A percentile compares a stretch with the other conserved stretches of the same genome.
Conservation (phyloP, 1,140 invertebrate genomes). For the Augochlora pura region DNA sequence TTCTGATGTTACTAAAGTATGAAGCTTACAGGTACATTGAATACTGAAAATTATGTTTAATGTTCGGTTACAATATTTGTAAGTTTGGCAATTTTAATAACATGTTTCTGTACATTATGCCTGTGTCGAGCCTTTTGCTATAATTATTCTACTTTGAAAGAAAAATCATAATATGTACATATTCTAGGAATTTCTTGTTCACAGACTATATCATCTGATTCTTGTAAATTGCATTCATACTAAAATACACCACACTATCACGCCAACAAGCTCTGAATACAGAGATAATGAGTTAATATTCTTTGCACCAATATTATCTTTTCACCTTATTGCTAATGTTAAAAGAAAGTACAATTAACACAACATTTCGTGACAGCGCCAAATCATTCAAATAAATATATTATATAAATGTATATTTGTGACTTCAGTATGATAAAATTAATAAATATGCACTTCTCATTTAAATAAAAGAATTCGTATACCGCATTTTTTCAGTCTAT, state of each 20-base stretch:
- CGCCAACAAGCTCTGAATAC: conserved; percentile 2
- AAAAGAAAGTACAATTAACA: background rate
- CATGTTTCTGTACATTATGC: conserved; percentile 7
- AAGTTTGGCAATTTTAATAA: conserved; percentile 40
- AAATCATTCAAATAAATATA: conserved; percentile 18
- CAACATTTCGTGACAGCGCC: conserved; percentile 2
- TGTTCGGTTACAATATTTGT: conserved; percentile 60
- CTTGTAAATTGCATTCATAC: conserved; percentile 16
- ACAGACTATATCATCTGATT: conserved; percentile 7
- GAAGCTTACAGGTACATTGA: conserved; percentile 14
- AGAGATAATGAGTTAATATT: background rate
- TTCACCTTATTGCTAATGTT: conserved; percentile 13
- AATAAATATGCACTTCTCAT: conserved; percentile 1
- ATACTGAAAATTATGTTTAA: conserved; percentile 78
- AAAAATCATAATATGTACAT: conserved; percentile 37
- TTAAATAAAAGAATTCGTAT: conserved; percentile 10
- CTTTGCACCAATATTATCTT: conserved; percentile 20
- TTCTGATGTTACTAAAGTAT: conserved; percentile 7
- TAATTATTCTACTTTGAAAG: conserved; percentile 34
- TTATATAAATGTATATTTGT: conserved; percentile 8
- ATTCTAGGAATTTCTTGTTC: conserved; percentile 3
- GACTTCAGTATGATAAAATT: background rate
- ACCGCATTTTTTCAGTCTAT: background rate
- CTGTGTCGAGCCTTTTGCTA: conserved; percentile 1
- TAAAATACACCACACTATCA: conserved; percentile 29